Base-by-base conservation (phyloP, 2,797 vertebrate genomes). In the Parambassis ranga region DNA sequence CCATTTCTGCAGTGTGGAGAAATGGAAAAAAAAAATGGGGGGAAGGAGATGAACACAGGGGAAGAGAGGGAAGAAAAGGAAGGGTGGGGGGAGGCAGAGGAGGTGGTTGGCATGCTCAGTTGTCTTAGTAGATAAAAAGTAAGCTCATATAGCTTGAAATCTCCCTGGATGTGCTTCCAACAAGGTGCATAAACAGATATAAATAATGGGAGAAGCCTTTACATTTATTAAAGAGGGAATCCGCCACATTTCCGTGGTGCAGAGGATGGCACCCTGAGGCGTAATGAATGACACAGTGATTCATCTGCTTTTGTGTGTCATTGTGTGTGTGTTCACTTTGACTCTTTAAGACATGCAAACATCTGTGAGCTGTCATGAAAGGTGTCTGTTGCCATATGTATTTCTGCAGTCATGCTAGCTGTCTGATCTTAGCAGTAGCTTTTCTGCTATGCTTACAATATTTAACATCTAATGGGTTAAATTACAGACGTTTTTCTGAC, bases 121-220 rank as follows among this genome's bases (percentile, higher is more conserved):
- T 84, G 75, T 85, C 77, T 86, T 65, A 48, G 71, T 41, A 83
- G 83, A 89, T 88, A 86, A 87, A 85, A 80, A 87, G 84, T 91
- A 92, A 92, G 89, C 89, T 87, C 77, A 78, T 89, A 89, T 87
- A 86, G 88, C 88, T 88, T 82, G 76, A 89, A 90, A 90, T 89
- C 85, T 90, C 84, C 47, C 58, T 57, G 84, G 86, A 83, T 79
- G 83, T 73, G 76, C 71, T 90, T 89, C 78, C 68, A 88, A 82
- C 76, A 71, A 76, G 75, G 79, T 69, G 83, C 75, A 75, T 78
- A 73, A 83, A 71, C 74, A 77, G 75, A 85, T 82, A 87, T 85
- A 84, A 87, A 91, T 87, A 87, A 89, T 73, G 77, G 77, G 24
- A 61, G 71, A 79, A 77, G 75, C 41, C 57, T 44, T 43, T 56